Evolutionary conservation across 2,113 vertebrate genomes (phyloP).

Genomic region (Haplochromis vanheusdeni): DNA sequence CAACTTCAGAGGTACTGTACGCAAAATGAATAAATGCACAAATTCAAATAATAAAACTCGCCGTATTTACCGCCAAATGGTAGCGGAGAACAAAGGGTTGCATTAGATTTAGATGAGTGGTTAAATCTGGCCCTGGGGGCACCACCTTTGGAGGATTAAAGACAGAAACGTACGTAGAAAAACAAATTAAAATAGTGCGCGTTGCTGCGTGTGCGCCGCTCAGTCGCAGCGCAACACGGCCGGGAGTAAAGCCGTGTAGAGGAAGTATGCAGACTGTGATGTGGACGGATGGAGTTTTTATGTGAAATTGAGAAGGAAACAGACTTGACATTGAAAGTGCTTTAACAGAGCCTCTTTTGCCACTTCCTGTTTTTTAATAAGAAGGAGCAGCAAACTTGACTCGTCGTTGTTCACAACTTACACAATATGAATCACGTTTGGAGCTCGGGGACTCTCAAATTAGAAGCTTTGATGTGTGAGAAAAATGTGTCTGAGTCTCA

Average conservation of each 20-base stretch:
- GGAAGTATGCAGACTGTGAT: not conserved
- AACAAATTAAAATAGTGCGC: not conserved
- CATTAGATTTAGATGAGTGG: conserved; percentile 28
- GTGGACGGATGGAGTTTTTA: not conserved
- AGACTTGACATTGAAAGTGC: not conserved
- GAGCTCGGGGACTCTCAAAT: conserved; percentile 59
- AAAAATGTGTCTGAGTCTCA: conserved; percentile 53
- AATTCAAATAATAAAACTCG: conserved; percentile 35
- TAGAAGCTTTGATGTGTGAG: conserved; percentile 64
- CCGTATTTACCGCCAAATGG: conserved; percentile 12
- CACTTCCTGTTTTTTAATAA: conserved; percentile 33
- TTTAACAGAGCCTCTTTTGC: conserved; percentile 4
- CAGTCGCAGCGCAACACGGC: not conserved
- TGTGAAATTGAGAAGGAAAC: not conserved
- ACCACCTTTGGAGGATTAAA: conserved; percentile 1
- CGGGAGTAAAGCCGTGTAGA: not conserved
- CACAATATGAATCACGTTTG: conserved; percentile 43
- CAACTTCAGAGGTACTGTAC: conserved; percentile 54
- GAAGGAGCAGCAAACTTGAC: conserved; percentile 6
- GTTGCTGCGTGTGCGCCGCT: not conserved
- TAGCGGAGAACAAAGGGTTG: conserved; percentile 19
- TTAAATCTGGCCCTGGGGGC: conserved; percentile 17
- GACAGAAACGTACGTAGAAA: not conserved
- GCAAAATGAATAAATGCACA: conserved; percentile 13
- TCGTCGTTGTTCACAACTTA: conserved; percentile 41